phyloP scores from a whole-genome alignment of 1,140 invertebrate species.

The Rhynchophorus ferrugineus region DNA sequence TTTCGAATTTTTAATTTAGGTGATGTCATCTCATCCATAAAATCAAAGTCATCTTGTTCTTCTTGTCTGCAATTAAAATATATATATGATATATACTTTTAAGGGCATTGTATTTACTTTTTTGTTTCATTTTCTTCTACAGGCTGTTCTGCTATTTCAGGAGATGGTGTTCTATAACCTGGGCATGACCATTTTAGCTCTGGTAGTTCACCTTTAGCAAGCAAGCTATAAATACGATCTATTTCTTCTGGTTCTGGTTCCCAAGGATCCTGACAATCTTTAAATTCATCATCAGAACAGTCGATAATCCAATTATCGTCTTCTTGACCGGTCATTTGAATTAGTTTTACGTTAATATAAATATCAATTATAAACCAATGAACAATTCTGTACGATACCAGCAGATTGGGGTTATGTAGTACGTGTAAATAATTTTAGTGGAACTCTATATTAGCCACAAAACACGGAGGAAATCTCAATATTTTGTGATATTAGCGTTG shows the following conservation, averaged over 20 bases:
- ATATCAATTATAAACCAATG: too few species aligned
- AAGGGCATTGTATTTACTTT: conserved; percentile 24
- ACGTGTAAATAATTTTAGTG: too few species aligned
- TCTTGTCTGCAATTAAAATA: conserved; percentile 38
- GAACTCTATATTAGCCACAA: too few species aligned
- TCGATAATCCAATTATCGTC: conserved; percentile 43
- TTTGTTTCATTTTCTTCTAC: conserved; percentile 30
- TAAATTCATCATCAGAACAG: conserved; percentile 49
- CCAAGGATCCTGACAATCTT: conserved; percentile 31
- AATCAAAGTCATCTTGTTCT: conserved; percentile 65
- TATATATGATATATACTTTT: background rate
- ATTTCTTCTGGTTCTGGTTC: conserved; percentile 37
- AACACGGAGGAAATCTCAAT: too few species aligned
- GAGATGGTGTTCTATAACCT: conserved; percentile 37
- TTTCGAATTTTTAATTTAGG: conserved; percentile 54
- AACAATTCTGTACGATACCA: too few species aligned
- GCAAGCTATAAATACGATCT: conserved; percentile 31
- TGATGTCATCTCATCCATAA: conserved; percentile 64
- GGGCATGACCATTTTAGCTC: conserved; percentile 37
- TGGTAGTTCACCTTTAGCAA: conserved; percentile 35
- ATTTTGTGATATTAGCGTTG: too few species aligned
- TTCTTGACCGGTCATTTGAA: background rate
- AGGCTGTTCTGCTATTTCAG: conserved; percentile 28
- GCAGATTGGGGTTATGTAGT: too few species aligned
- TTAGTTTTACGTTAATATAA: too few species aligned